Evolutionary conservation across 2,113 vertebrate genomes (phyloP).

Genomic region (Acanthochromis polyacanthus): DNA sequence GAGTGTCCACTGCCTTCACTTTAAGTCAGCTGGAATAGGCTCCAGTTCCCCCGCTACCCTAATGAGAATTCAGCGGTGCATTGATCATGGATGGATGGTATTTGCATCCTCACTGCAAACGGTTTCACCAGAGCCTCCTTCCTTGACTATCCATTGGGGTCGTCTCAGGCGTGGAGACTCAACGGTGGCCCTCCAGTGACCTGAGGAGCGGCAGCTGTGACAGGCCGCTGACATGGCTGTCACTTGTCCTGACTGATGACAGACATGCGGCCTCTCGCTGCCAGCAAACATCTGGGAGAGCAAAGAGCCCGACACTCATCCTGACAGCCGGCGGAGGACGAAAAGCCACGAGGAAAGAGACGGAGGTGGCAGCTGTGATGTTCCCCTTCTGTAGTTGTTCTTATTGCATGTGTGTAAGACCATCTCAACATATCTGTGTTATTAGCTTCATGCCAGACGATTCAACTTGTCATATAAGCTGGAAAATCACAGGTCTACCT

Average conservation of each 20-base stretch:
- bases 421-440: background rate
- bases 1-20: no score
- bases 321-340: slow-evolving; percentile 47
- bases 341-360: background rate
- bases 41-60: no score
- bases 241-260: slow-evolving; percentile 76
- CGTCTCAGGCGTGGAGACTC: slow-evolving; percentile 5
- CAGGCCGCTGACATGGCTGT: slow-evolving; percentile 67
- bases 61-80: no score
- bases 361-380: slow-evolving; percentile 1
- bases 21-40: no score
- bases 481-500: background rate
- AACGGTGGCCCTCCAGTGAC: slow-evolving; percentile 55
- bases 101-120: background rate
- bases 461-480: background rate
- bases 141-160: background rate
- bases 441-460: background rate
- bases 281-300: slow-evolving; percentile 71
- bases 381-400: slow-evolving; percentile 5
- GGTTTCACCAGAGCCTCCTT: background rate
- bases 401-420: background rate
- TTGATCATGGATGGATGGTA: no score
- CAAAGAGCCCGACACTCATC: slow-evolving; percentile 51
- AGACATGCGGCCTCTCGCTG: slow-evolving; percentile 67
- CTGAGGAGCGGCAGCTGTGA: slow-evolving; percentile 75